Evolutionary conservation across 2,888 invertebrate species (phyloP).

Genomic region (Drosophila pegasa): DNA sequence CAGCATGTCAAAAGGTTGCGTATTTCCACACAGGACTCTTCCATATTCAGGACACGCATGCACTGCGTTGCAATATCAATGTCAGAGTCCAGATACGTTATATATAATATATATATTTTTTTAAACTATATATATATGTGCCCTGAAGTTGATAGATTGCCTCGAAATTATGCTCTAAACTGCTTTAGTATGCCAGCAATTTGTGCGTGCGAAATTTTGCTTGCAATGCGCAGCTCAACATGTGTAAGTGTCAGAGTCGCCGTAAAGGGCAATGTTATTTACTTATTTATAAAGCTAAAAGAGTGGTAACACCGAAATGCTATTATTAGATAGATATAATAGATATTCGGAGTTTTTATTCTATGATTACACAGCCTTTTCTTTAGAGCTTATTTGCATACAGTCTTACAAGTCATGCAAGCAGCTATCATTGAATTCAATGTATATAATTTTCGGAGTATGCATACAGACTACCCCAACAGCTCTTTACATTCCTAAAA

Average conservation of each 20-base stretch:
- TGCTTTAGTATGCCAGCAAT: background rate
- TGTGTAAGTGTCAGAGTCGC: constrained; percentile 4
- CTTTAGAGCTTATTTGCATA: too few species aligned
- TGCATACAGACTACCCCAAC: too few species aligned
- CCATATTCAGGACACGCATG: constrained; percentile 21
- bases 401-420: too few species aligned
- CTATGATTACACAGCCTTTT: too few species aligned
- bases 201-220: background rate
- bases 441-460: too few species aligned
- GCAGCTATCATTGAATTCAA: too few species aligned
- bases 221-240: background rate
- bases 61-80: constrained; percentile 39
- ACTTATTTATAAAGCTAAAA: background rate
- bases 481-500: too few species aligned
- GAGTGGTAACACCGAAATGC: too few species aligned
- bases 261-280: background rate
- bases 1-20: constrained; percentile 59
- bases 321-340: too few species aligned
- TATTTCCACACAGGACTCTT: constrained; percentile 46
- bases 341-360: too few species aligned
- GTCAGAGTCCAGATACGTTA: constrained; percentile 21
- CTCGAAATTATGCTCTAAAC: constrained; percentile 27
- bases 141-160: constrained; percentile 42
- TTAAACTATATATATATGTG: constrained; percentile 24
- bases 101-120: constrained; percentile 9